Base-by-base conservation (phyloP, 2,888 invertebrate species). In the Pyrrhosoma nymphula region DNA sequence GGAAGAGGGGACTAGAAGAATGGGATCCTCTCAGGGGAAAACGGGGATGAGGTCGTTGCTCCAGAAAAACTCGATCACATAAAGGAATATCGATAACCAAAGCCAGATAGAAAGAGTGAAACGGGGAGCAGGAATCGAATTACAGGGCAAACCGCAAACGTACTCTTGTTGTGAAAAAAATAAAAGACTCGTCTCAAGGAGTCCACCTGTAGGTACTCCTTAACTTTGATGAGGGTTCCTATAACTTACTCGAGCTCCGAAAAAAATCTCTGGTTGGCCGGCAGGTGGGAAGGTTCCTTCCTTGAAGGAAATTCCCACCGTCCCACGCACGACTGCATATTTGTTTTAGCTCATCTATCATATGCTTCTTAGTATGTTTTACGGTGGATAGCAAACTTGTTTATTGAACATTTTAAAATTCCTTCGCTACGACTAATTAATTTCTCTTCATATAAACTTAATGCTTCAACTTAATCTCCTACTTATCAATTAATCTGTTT, bases 81-180 rank as follows among this genome's bases (percentile, higher is more conserved):
- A 60, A 20, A n/a, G 69, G 69, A 69, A 69, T 26, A 26, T 69
- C 12, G 69, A 8, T 69, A 26, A 26, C 69, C 8, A 69, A 8
- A 69, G 47, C 47, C 47, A 47, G 69, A 69, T 0, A 8, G 26
- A n/a, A 2, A n/a, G 69, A 69, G 69, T 0, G 4, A 69, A 26
- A 47, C 47, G 47, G 69, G 47, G 69, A n/a, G 23, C 35, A 91
- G 35, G 35, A 63, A 91, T 91, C 91, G 91, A 63, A 39, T 91
- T 91, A 91, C 91, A 91, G 56, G 90, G 18, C 30, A 14, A 91
- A 91, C 63, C 91, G 91, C 60, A 91, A 91, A 91, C 55, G 91
- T 35, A 35, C 35, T 91, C 20, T 3, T 18, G n/a, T 35, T 39
- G 26, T 26, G 47, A 47, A 47, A 47, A 47, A 47, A 47, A 47